Evolutionary conservation across 1,140 invertebrate species (phyloP), one percentile per base, ranked within the genome.

Genomic region (Pectinophora gossypiella): DNA sequence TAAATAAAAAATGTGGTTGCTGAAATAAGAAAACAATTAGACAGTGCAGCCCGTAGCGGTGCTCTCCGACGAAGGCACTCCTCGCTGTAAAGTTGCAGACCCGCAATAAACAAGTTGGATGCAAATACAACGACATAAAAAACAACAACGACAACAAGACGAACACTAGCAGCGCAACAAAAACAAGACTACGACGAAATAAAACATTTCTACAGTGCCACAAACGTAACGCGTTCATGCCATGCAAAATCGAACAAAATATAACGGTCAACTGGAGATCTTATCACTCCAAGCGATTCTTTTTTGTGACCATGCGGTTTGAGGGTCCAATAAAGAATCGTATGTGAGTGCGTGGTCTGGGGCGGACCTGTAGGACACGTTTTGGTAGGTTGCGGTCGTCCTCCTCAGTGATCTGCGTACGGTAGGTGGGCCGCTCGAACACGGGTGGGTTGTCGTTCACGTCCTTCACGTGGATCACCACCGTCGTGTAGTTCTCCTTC

Each of bases 391-490:
- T 97, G 61, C 96, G 91, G 89, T 98, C 96, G 78, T 98, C 96
- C 86, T 98, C 97, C 83, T 98, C 96, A 3, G 96, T 98, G 84
- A 98, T 98, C 88, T 97, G 96, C 6, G 96, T 97, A 69, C 96
- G 92, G 88, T 98, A 98, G 44, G 95, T 97, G 19, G 96, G 96
- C 58, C 96, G 90, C 87, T 98, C 96, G 85, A 98, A 98, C 51
- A 89, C 85, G 4, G 86, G 86, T 13, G 90, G 90, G 85, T 95
- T 95, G 88, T 98, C 96, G 85, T 98, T 98, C 44, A 97, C 96
- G 76, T 97, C 96, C 89, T 97, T 97, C 57, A 98, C 96, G 86
- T 97, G 95, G 69, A 98, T 98, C 63, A 98, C 95, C 27, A 98
- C 96, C 5, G 94, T 97, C 3, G 97, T 98, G 88, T 96, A 95